These are phyloP conservation scores for Drosophila kanekoi DNA, from an alignment of 2,888 invertebrate species.

Conservation along the genomic window DNA sequence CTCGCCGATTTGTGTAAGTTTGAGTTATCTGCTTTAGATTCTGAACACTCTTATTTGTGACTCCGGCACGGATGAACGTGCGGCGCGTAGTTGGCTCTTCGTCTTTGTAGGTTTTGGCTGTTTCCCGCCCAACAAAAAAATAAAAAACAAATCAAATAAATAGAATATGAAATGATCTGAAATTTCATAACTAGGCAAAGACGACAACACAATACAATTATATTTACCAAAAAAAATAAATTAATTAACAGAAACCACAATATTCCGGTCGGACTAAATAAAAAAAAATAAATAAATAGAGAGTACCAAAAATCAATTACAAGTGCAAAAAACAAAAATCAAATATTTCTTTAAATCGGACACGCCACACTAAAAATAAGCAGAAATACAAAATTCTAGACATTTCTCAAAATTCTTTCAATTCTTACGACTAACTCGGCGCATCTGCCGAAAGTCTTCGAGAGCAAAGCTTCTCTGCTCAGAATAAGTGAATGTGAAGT, in stretches of 20 bases:
- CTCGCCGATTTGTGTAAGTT: not conserved
- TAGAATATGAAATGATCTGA: constrained; percentile 18
- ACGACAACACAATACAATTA: constrained; percentile 34
- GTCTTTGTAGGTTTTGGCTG: constrained; percentile 74
- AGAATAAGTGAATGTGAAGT: constrained; percentile 33
- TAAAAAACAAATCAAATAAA: constrained; percentile 24
- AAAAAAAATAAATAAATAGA: not conserved
- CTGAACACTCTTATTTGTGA: constrained; percentile 47
- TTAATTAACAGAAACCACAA: constrained; percentile 28
- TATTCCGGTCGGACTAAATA: constrained; percentile 20
- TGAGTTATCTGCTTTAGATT: not conserved
- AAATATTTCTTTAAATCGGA: constrained; percentile 12
- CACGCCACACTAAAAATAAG: constrained; percentile 11
- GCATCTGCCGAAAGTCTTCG: not conserved
- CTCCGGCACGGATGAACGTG: constrained; percentile 55
- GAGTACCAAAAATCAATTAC: constrained; percentile 11
- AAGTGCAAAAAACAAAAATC: constrained; percentile 12
- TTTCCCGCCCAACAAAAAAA: constrained; percentile 69
- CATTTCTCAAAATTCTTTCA: constrained; percentile 1
- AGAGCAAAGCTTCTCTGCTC: not conserved
- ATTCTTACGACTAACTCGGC: not conserved
- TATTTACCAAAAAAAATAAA: constrained; percentile 34
- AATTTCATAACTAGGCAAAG: constrained; percentile 31
- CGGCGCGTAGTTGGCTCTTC: constrained; percentile 70
- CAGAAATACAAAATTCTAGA: constrained; percentile 13